Evolutionary conservation across 2,797 vertebrate species (phyloP), one percentile per base, ranked within the genome.

Genomic region (Gila robusta): DNA sequence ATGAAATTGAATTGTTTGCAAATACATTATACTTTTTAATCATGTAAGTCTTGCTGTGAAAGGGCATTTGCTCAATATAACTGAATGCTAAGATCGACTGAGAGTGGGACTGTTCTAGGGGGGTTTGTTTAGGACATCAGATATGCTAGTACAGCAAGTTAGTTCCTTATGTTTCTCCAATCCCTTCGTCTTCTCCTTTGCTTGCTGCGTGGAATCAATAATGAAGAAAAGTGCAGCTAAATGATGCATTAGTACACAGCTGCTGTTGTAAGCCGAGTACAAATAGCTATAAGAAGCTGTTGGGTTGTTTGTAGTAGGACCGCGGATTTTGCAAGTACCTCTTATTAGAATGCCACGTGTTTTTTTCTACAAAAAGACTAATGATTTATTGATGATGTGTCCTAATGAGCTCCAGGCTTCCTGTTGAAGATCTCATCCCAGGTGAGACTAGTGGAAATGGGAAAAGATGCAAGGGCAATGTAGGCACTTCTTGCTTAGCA

Each of bases 351-450:
- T 90, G 90, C 88, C 80, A 1, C 67, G 41, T 84, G 64, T 81
- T 91, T 35, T 32, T 89, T 89, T 90, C 92, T 90, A 90, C 89
- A 90, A 91, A 93, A 87, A 88, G 88, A 93, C 90, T 92, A 91
- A 91, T 91, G 90, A 91, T 92, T 94, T 93, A 91, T 91, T 94
- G 93, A 93, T 95, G 93, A 80, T 92, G 93, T 91, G 92, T 93
- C 91, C 86, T 92, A 88, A 86, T 92, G 91, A 88, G 86, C 86
- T 87, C 89, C 90, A 78, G 66, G 80, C 82, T 49, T 77, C 90
- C 93, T 88, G 88, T 92, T 95, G 95, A 95, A 87, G 79, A 94
- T 92, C 87, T 90, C 90, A 83, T 84, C 76, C 83, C 86, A 21
- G 28, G 91, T 93, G 85, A 89, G 86, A 74, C 91, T 91, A 85